These are phyloP conservation scores for Nycteola revayana DNA, from an alignment of 2,888 invertebrate species.

Conservation along the genomic window DNA sequence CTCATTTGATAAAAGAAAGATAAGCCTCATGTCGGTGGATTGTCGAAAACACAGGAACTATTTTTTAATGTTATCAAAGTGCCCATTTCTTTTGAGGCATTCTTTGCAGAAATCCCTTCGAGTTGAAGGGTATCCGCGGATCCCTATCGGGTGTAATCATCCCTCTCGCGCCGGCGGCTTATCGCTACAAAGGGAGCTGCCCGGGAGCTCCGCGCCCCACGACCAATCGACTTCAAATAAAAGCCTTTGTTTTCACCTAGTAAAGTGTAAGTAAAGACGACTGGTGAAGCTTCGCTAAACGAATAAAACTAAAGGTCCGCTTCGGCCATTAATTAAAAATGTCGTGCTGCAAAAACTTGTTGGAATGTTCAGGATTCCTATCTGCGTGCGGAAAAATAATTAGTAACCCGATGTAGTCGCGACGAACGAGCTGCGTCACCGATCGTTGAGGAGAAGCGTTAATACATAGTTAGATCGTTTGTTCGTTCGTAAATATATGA, in stretches of 20 bases:
- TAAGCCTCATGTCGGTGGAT: neutral
- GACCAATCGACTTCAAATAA: slow-evolving; percentile 51
- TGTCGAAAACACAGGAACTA: slow-evolving; percentile 18
- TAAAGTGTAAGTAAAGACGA: no score
- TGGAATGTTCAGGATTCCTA: no score
- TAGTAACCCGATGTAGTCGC: no score
- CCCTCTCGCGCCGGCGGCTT: slow-evolving; percentile 30
- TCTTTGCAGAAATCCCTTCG: slow-evolving; percentile 34
- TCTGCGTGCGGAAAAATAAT: no score
- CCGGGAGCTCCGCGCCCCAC: slow-evolving; percentile 12
- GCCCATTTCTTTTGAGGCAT: slow-evolving; percentile 28
- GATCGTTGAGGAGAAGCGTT: no score
- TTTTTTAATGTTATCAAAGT: slow-evolving; percentile 29
- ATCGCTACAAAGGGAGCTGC: slow-evolving; percentile 35
- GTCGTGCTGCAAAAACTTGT: neutral
- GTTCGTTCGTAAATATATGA: no score
- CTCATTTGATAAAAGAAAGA: neutral
- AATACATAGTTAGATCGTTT: no score
- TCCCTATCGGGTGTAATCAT: slow-evolving; percentile 35
- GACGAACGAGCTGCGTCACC: no score
- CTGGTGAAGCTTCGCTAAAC: slow-evolving; percentile 1
- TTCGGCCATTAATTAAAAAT: slow-evolving; percentile 19
- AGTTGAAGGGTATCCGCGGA: slow-evolving; percentile 40
- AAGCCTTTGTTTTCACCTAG: slow-evolving; percentile 39
- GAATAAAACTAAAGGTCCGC: slow-evolving; percentile 17